Base-by-base conservation (phyloP, 2,113 vertebrate genomes). In the Herpetotheres cachinnans region DNA sequence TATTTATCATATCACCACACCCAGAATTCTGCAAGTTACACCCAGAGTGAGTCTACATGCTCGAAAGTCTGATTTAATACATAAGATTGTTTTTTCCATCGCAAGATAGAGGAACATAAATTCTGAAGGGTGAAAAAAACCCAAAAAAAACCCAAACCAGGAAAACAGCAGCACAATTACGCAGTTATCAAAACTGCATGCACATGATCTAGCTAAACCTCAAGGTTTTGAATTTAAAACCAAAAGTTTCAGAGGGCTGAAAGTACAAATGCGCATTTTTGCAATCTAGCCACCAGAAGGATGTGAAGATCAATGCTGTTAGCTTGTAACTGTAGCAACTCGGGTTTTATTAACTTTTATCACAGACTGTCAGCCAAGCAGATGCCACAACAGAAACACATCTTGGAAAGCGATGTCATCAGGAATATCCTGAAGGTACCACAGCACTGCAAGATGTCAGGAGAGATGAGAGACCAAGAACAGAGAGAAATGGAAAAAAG, bases 61-160 rank as follows among this genome's bases (percentile, higher is more conserved):
- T 73, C 42, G 46, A 32, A 84, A 76, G 46, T 46, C 55, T 81
- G 42, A 92, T 78, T 88, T 92, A 44, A 86, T 40, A 67, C 0
- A 3, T 7, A 61, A 42, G 14, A 61, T 26, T 0, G 0, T 3
- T 58, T 93, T 72, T 63, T 70, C 55, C 27, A 74, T 27, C 0
- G 1, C 14, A 63, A 89, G 38, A 59, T 2, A 67, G 15, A 67
- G 36, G 16, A 90, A 65, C 18, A 27, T 32, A 32, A 88, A 66
- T 86, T 69, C 22, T 11, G 13, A 5, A 22, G 26, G 8, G 1
- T 44, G 11, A 46, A 38, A 70, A 69, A 71, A 70, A 52, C 16
- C 16, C 16, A 4, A 16, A 9, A 21, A 27, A 46, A 47, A 8
- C 6, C 8, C 42, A 13, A 47, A 36, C 18, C 2, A 3, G 16